Base-by-base conservation (phyloP, 2,797 vertebrate genomes). In the Morus bassanus region DNA sequence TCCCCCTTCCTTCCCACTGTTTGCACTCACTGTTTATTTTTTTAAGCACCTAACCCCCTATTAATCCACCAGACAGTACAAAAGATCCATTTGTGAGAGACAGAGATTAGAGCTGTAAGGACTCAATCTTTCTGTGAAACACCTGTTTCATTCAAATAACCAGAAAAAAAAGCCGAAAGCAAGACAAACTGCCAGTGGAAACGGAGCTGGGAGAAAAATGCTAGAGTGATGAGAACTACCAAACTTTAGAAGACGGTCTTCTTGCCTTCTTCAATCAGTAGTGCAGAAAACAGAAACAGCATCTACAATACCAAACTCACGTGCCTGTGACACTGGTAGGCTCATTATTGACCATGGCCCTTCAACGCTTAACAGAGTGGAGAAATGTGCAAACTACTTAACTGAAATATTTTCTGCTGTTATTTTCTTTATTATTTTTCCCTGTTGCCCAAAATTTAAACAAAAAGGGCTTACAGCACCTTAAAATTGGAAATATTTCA, bases 81-180 rank as follows among this genome's bases (percentile, higher is more conserved):
- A 97, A 98, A 96, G 96, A 86, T 67, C 89, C 91, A 67, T 96
- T 98, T 97, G 96, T 97, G 84, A 96, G 96, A 94, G 91, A 82
- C 65, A 88, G 91, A 92, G 50, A 97, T 97, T 94, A 97, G 94
- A 91, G 86, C 80, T 79, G 69, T 74, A 82, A 95, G 97, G 88
- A 93, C 70, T 76, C 63, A 75, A 81, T 72, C 83, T 97, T 92
- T 74, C 96, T 85, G 78, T 88, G 92, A 95, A 97, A 97, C 97
- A 97, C 97, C 95, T 97, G 97, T 75, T 95, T 92, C 76, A 77
- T 95, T 97, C 93, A 96, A 94, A 96, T 53, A 89, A 89, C 82
- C 85, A 86, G 65, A 77, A 46, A 37, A 74, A 93, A 95, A 91
- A 91, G 51, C 84, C 86, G 91, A 90, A 81, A 76, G 45, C 68